These are phyloP conservation scores for Lytechinus variegatus DNA, from an alignment of 35 echinoderm and acorn worm genomes.

Conservation along the genomic window DNA sequence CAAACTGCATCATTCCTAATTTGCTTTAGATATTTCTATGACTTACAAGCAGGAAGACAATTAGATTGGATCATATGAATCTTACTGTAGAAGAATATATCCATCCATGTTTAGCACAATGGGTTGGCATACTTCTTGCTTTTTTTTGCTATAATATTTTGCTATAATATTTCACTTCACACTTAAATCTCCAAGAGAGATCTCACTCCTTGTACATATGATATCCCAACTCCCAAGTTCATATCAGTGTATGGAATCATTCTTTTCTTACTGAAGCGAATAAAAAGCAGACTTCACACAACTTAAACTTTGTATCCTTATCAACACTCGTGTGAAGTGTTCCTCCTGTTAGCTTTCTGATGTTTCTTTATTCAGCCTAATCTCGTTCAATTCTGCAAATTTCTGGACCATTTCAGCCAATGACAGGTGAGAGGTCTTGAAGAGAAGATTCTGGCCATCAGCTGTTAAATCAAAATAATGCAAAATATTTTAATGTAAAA, in stretches of 20 bases:
- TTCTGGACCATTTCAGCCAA: slow-evolving; percentile 35
- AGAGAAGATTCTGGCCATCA: slow-evolving; percentile 36
- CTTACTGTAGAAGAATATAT: too few relatives aligned
- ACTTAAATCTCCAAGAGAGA: not conserved
- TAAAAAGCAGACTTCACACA: not conserved
- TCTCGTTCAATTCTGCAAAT: slow-evolving; percentile 1
- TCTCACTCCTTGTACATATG: not conserved
- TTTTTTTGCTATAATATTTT: not conserved
- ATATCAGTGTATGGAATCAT: not conserved
- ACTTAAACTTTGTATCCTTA: not conserved
- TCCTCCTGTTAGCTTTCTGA: not conserved
- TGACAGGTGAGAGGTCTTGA: slow-evolving; percentile 7
- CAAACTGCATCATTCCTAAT: too few relatives aligned
- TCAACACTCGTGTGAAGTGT: not conserved
- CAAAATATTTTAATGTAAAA: not conserved
- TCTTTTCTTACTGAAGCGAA: not conserved
- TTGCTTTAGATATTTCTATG: too few relatives aligned
- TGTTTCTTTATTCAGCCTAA: not conserved
- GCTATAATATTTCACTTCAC: not conserved
- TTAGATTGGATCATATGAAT: too few relatives aligned
- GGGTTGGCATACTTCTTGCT: too few relatives aligned
- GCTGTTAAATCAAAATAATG: not conserved
- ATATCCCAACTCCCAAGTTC: not conserved
- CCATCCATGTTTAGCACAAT: too few relatives aligned
- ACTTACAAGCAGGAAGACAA: too few relatives aligned